A percentile compares a stretch with the other conserved stretches of the same genome.
These are phyloP conservation scores for Cataglyphis hispanica DNA, from an alignment of 1,140 invertebrate genomes.

Conservation along the genomic window DNA sequence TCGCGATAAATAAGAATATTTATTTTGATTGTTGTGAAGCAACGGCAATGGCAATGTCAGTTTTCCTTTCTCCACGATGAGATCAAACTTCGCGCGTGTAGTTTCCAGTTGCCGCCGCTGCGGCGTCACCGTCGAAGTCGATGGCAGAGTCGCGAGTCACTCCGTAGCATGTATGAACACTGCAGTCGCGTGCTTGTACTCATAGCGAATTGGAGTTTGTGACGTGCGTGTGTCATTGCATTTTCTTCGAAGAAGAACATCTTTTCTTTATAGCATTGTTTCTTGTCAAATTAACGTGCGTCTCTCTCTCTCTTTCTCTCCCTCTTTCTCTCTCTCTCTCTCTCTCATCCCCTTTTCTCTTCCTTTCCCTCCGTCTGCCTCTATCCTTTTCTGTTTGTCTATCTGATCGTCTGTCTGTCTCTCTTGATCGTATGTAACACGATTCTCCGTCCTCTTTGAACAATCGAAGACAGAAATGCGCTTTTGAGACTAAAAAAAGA, in stretches of 20 bases:
- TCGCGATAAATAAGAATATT: neutral
- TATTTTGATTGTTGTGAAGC: neutral
- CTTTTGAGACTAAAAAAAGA: constrained; percentile 8
- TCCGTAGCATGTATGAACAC: constrained; percentile 80
- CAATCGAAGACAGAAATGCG: neutral
- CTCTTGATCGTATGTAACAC: neutral
- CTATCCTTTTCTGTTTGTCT: neutral
- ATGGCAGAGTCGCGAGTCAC: constrained; percentile 68
- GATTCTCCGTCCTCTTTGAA: neutral
- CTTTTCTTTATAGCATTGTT: constrained; percentile 22
- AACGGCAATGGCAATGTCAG: neutral
- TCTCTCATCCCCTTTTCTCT: neutral
- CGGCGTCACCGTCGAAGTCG: constrained; percentile 69
- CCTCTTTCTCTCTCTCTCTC: neutral
- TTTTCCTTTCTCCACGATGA: neutral
- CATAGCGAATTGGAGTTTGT: constrained; percentile 78
- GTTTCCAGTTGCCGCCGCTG: neutral
- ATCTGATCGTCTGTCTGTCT: neutral
- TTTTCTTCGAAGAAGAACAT: constrained; percentile 41
- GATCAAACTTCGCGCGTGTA: neutral
- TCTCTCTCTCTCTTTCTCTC: neutral
- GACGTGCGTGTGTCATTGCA: constrained; percentile 63
- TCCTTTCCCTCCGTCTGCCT: neutral
- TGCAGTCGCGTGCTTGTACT: constrained; percentile 86
- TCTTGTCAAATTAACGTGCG: neutral